These are phyloP conservation scores for Pachyuromys duprasi DNA, from an alignment of 2,797 vertebrate genomes.

Conservation along the genomic window DNA sequence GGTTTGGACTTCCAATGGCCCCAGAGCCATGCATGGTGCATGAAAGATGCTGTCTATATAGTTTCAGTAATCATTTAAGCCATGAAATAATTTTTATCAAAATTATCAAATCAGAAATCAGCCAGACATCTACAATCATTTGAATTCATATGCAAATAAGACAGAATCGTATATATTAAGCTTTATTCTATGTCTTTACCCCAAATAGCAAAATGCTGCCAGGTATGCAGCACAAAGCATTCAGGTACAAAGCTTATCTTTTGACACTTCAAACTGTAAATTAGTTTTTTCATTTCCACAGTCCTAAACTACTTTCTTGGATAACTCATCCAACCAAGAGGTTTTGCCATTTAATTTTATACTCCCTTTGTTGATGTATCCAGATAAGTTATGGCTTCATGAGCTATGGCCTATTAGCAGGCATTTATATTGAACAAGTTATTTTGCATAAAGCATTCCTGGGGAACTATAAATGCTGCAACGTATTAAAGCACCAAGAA, in stretches of 20 bases:
- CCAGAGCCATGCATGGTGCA: neutral
- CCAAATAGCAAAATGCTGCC: neutral
- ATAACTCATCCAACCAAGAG: slow-evolving; percentile 41
- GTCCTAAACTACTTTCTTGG: slow-evolving; percentile 54
- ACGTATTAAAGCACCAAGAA: slow-evolving; percentile 44
- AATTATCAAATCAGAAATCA: neutral
- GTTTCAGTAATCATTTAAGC: neutral
- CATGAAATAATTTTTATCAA: slow-evolving; percentile 5
- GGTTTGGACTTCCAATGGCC: neutral
- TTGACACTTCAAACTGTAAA: slow-evolving; percentile 63
- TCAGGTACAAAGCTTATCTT: slow-evolving; percentile 38
- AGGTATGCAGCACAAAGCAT: slow-evolving; percentile 41
- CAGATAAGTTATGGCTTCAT: slow-evolving; percentile 60
- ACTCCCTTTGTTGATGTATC: slow-evolving; percentile 24
- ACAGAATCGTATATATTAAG: neutral
- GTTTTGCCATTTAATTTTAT: slow-evolving; percentile 39
- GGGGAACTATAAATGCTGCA: slow-evolving; percentile 38
- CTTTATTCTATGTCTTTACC: slow-evolving; percentile 38
- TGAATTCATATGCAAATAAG: neutral
- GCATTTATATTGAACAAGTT: slow-evolving; percentile 32
- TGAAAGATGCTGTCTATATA: neutral
- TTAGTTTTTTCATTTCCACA: slow-evolving; percentile 68
- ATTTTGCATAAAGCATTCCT: slow-evolving; percentile 60
- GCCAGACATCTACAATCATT: neutral
- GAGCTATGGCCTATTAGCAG: slow-evolving; percentile 57